Evolutionary conservation across 2,113 vertebrate genomes (phyloP).

Genomic region (Passer domesticus): DNA sequence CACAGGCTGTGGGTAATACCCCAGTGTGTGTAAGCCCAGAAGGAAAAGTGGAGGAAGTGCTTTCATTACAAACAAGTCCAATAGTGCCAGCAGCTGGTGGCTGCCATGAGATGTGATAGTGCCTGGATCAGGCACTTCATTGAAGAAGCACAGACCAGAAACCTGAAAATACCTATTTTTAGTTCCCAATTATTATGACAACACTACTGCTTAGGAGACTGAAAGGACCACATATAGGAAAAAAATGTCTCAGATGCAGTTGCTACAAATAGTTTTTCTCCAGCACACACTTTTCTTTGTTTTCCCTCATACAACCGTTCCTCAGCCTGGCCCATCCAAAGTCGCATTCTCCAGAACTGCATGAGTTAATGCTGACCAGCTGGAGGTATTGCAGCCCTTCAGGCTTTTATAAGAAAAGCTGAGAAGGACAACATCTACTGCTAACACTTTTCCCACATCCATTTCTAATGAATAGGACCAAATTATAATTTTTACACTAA

Average conservation of each 20-base stretch:
- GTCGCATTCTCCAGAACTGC: background rate
- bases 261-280: background rate
- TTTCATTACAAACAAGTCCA: background rate
- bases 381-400: background rate
- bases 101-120: background rate
- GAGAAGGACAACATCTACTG: background rate
- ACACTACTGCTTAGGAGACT: background rate
- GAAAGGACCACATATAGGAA: background rate
- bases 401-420: background rate
- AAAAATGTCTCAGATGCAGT: background rate
- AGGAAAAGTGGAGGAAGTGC: background rate
- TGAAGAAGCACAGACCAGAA: background rate
- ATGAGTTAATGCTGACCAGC: background rate
- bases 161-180: background rate
- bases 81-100: background rate
- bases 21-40: background rate
- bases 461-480: background rate
- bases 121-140: fast-evolving
- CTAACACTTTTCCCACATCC: background rate
- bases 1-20: background rate
- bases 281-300: background rate
- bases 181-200: background rate
- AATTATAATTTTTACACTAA: conserved; percentile 17
- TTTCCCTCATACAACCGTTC: background rate
- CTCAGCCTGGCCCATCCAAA: background rate